Evolutionary conservation across 2,797 vertebrate species (phyloP).

Genomic region (Sciurus carolinensis): DNA sequence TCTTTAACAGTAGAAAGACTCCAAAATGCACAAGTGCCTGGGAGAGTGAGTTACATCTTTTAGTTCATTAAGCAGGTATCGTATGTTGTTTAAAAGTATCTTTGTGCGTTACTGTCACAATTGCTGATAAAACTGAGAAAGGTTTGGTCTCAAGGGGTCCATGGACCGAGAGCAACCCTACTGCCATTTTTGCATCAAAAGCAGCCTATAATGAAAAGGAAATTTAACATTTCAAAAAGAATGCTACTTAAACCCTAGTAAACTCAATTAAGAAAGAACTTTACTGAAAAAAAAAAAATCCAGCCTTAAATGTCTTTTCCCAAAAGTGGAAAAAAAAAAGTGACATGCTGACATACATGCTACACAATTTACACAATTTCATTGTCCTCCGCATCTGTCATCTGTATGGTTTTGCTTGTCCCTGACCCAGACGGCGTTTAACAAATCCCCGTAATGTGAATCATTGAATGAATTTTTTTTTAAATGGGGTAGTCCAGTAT

Average conservation of each 20-base stretch:
- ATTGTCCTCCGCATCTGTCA: background rate
- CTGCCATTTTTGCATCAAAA: background rate
- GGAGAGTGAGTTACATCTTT: background rate
- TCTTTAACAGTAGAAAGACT: background rate
- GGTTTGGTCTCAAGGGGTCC: background rate
- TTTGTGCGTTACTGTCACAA: background rate
- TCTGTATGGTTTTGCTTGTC: background rate
- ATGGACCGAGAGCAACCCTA: background rate
- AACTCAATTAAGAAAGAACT: background rate
- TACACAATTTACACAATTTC: background rate
- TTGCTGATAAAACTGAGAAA: background rate
- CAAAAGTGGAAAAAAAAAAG: background rate
- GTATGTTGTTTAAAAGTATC: background rate
- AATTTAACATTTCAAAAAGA: slow-evolving; percentile 20
- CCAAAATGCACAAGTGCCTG: too few species aligned
- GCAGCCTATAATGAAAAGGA: background rate
- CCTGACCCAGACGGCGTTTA: background rate
- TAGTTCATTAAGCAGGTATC: background rate
- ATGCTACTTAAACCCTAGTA: slow-evolving; percentile 24
- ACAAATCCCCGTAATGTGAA: background rate
- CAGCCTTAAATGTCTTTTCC: slow-evolving; percentile 8
- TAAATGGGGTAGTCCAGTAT: background rate
- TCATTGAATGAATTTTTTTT: background rate
- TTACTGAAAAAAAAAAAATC: background rate
- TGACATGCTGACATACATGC: background rate